Evolutionary conservation across 2,888 invertebrate genomes (phyloP).

Genomic region (Zygogramma bicolorata): DNA sequence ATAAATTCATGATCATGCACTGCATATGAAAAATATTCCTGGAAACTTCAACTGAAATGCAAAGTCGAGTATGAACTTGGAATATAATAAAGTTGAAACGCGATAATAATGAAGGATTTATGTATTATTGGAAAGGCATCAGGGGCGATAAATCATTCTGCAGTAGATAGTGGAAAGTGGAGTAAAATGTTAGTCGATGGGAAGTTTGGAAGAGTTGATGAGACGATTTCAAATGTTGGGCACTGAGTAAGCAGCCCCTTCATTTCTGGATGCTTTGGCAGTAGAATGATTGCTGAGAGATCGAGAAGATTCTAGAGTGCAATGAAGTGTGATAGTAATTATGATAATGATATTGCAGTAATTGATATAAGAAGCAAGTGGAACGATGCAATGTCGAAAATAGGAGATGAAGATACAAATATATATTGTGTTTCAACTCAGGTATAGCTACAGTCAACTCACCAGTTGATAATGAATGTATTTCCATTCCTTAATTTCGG

Average conservation of each 20-base stretch:
- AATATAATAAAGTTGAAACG: constrained; percentile 37
- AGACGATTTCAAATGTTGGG: background rate
- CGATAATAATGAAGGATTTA: constrained; percentile 36
- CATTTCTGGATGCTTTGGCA: background rate
- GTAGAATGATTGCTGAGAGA: too few relatives aligned
- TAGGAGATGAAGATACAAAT: too few relatives aligned
- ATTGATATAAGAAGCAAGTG: too few relatives aligned
- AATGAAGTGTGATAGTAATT: too few relatives aligned
- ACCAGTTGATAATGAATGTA: too few relatives aligned
- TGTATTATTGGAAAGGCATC: constrained; percentile 35
- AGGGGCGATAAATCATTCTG: constrained; percentile 29
- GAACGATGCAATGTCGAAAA: too few relatives aligned
- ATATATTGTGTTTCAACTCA: too few relatives aligned
- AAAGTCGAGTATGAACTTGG: constrained; percentile 34
- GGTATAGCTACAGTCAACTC: too few relatives aligned
- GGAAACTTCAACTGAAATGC: constrained; percentile 28
- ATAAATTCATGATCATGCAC: constrained; percentile 32
- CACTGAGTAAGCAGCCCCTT: background rate
- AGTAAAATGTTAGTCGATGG: background rate
- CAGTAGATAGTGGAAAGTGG: constrained; percentile 28
- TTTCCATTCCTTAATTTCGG: too few relatives aligned
- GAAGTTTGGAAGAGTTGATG: background rate
- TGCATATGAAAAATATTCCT: constrained; percentile 21
- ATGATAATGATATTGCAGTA: too few relatives aligned
- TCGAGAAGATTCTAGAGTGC: too few relatives aligned